Percentiles rank a stretch among this genome's conserved stretches.
phyloP scores from a whole-genome alignment of 35 echinoderm and acorn worm genomes.

The Chiridota heheva region DNA sequence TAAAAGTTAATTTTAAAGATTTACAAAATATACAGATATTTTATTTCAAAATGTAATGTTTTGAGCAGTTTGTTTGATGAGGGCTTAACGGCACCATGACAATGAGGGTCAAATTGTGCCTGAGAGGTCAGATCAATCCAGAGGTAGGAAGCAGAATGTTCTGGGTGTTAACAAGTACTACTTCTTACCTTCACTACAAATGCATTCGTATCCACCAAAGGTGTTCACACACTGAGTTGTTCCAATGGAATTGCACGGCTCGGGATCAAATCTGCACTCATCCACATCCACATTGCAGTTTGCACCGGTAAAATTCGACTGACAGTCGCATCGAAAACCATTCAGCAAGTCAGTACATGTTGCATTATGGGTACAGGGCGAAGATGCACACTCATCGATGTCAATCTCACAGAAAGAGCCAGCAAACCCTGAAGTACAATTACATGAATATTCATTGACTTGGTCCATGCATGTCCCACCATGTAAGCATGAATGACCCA shows the following conservation, averaged over 20 bases:
- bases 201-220: constrained; percentile 70
- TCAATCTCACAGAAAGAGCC: constrained; percentile 59
- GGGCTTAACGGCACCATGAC: too few relatives aligned
- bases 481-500: constrained; percentile 52
- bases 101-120: too few relatives aligned
- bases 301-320: constrained; percentile 58
- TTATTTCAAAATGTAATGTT: too few relatives aligned
- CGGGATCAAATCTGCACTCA: constrained; percentile 51
- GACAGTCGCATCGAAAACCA: constrained; percentile 70
- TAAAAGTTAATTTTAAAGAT: too few relatives aligned
- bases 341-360: constrained; percentile 58
- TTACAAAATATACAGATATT: too few relatives aligned
- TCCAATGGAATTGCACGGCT: constrained; percentile 57
- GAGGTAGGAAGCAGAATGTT: too few relatives aligned
- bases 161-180: too few relatives aligned
- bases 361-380: constrained; percentile 67
- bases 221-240: constrained; percentile 80
- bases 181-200: constrained; percentile 68
- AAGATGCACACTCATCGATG: constrained; percentile 73
- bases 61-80: too few relatives aligned
- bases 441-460: constrained; percentile 57
- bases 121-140: too few relatives aligned
- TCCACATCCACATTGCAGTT: constrained; percentile 73
- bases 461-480: constrained; percentile 70
- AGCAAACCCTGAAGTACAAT: constrained; percentile 53